Evolutionary conservation across 2,888 invertebrate genomes (phyloP), one percentile per base, ranked within the genome.

Genomic region (Drosophila subsilvestris): DNA sequence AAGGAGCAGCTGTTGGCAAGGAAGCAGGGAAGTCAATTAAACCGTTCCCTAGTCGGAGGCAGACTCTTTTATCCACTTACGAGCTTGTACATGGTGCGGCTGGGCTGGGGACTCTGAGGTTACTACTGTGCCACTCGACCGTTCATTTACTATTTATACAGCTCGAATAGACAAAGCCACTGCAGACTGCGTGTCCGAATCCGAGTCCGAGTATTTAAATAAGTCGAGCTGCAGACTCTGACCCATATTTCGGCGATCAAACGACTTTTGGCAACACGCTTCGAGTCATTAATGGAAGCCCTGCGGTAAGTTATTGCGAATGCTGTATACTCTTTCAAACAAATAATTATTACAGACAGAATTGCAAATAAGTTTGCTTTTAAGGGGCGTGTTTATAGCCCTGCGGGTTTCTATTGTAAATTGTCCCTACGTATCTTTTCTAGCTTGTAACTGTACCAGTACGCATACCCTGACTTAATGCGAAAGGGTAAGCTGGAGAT

Each of bases 51-150:
- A 43, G 22, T 12, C 1, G 17, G 10, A 29, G 25, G 9, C 10
- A 22, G 32, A 37, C 47, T 42, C 29, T 44, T 37, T 49, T 53
- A 50, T 57, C 22, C 55, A 86, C 84, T 88, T 76, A 89, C 89
- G 66, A 88, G 62, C 72, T 80, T 86, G 70, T 58, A 80, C 89
- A 85, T 89, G 70, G 37, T 79, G 78, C 54, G 63, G 65, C 27
- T 63, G 75, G 50, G 66, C 74, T 74, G 75, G 63, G 65, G 63
- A 47, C 43, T 70, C 49, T 29, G 20, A 45, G 53, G 61, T 55
- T 51, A 68, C 63, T 74, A 70, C 83, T 72, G 45, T 43, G 50
- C 61, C 51, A 63, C 18, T 44, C 61, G 12, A 9, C 27, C 25
- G 48, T 47, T 54, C 51, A 68, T 51, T 22, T 58, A 51, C 62